Conservation (phyloP, 2,888 invertebrate species). For the Kuschelorhynchus macadamiae region DNA sequence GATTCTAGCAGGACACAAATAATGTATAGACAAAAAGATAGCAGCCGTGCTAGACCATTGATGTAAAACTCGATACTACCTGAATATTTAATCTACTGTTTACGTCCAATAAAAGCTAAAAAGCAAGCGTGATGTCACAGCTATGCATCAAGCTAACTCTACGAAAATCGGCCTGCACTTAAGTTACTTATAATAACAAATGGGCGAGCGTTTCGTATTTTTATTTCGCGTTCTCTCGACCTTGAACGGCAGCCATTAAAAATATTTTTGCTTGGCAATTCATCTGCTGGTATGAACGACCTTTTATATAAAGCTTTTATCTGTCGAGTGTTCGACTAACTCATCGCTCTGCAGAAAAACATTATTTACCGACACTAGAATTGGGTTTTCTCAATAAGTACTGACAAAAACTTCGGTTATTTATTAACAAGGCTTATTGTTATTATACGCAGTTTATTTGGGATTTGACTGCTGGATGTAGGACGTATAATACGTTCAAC, state of each 20-base stretch:
- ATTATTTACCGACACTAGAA: constrained; percentile 29
- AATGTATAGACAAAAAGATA: no score
- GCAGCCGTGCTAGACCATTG: no score
- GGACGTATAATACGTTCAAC: no score
- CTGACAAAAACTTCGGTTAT: constrained; percentile 1
- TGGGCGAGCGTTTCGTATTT: constrained; percentile 47
- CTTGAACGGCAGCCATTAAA: constrained; percentile 51
- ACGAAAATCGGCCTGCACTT: constrained; percentile 16
- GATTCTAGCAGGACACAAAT: no score
- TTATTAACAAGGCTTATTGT: no score
- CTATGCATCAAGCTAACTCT: no score
- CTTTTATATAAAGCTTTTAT: constrained; percentile 50
- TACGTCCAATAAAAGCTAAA: no score
- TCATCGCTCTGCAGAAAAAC: constrained; percentile 10
- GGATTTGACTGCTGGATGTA: no score
- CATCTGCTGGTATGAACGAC: constrained; percentile 49
- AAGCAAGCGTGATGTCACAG: no score
- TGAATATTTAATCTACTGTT: no score
- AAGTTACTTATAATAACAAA: constrained; percentile 43
- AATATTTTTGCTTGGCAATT: constrained; percentile 50
- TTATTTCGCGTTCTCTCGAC: constrained; percentile 47
- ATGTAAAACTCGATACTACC: no score
- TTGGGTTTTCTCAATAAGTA: constrained; percentile 20
- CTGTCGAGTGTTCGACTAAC: constrained; percentile 22
- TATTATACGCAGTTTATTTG: constrained; percentile 2